phyloP scores from a whole-genome alignment of 2,797 vertebrate genomes.

The Pitangus sulphuratus region DNA sequence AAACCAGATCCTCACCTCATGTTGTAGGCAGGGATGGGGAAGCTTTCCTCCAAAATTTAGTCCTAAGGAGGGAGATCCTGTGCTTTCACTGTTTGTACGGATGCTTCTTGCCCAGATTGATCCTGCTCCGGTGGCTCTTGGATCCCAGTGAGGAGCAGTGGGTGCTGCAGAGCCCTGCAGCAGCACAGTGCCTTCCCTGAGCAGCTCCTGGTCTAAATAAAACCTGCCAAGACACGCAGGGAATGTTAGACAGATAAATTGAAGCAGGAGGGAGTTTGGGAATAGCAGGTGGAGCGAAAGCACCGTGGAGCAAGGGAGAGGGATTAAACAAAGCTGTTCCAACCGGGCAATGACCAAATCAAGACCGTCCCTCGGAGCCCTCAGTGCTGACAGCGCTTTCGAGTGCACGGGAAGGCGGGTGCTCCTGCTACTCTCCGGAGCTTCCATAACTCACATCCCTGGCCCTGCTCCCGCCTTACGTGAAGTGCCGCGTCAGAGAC shows the following conservation, averaged over 20 bases:
- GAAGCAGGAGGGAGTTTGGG: background rate
- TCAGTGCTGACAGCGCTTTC: fast-evolving
- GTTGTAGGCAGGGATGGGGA: background rate
- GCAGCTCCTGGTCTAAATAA: background rate
- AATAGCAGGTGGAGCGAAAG: background rate
- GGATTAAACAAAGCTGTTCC: background rate
- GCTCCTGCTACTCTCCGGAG: background rate
- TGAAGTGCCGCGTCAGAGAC: background rate
- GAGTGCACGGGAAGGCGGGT: background rate
- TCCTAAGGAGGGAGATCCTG: background rate
- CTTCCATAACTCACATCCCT: background rate
- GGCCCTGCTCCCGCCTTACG: fast-evolving
- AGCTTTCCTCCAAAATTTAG: background rate
- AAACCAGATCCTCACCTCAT: background rate
- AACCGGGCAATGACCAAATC: background rate
- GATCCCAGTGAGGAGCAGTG: fast-evolving
- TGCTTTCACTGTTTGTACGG: fast-evolving
- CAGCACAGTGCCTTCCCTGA: background rate
- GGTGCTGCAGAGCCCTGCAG: background rate
- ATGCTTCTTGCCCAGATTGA: fast-evolving
- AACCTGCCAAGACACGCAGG: fast-evolving
- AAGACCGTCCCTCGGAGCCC: fast-evolving
- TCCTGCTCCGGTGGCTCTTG: background rate
- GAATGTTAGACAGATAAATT: fast-evolving
- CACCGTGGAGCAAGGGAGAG: fast-evolving